Evolutionary conservation across 1,140 invertebrate genomes (phyloP).

Genomic region (Apis laboriosa): DNA sequence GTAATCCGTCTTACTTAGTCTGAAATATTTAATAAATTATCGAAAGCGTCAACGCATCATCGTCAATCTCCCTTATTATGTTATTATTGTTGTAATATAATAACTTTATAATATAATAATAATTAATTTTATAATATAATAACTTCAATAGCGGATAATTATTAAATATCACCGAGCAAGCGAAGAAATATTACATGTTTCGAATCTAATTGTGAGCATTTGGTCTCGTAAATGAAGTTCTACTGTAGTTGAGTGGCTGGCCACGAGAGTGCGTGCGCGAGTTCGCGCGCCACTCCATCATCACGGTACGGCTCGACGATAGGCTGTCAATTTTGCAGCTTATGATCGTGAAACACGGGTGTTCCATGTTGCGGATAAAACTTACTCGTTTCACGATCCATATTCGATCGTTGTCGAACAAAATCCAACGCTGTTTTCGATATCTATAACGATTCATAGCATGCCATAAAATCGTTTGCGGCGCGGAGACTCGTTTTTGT

Average conservation of each 20-base stretch:
- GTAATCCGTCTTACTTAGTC: no score
- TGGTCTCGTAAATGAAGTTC: no score
- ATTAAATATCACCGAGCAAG: no score
- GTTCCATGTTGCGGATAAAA: slow-evolving; percentile 59
- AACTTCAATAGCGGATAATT: no score
- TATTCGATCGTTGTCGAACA: slow-evolving; percentile 21
- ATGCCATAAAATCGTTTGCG: neutral
- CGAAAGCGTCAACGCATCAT: no score
- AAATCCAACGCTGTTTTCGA: slow-evolving; percentile 37
- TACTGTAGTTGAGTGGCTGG: slow-evolving; percentile 32
- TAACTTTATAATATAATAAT: no score
- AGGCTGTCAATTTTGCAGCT: slow-evolving; percentile 65
- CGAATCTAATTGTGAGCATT: no score
- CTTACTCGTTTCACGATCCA: slow-evolving; percentile 51
- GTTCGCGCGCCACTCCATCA: slow-evolving; percentile 52
- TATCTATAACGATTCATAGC: slow-evolving; percentile 34
- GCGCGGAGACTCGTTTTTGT: neutral
- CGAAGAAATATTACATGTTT: no score
- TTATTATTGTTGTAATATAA: no score
- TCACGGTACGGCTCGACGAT: slow-evolving; percentile 59
- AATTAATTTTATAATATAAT: no score
- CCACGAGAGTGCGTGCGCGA: slow-evolving; percentile 47
- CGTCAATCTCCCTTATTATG: no score
- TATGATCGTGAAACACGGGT: slow-evolving; percentile 54
- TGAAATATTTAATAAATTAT: no score